A percentile compares a stretch with the other conserved stretches of the same genome.
Conservation (phyloP, 2,113 vertebrate genomes). For the Vombatus ursinus region DNA sequence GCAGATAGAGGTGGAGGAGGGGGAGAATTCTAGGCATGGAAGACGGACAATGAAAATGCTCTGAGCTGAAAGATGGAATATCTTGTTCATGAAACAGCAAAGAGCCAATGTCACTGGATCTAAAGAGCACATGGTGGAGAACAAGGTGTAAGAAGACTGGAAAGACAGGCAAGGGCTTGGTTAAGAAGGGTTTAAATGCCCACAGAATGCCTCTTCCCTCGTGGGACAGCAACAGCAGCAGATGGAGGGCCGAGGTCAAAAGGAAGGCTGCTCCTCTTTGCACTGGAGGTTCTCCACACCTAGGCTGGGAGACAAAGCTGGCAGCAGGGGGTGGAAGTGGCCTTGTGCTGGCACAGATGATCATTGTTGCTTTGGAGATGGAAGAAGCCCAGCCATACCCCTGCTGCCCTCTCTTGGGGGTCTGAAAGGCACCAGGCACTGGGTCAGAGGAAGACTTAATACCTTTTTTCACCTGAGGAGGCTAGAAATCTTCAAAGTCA, state of each 20-base stretch:
- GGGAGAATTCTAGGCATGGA: neutral
- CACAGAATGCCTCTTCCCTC: neutral
- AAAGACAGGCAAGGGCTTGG: neutral
- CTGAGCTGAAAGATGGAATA: neutral
- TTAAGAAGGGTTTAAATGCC: neutral
- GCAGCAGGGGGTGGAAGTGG: neutral
- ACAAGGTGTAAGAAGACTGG: neutral
- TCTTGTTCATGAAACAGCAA: neutral
- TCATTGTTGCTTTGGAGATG: neutral
- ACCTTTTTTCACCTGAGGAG: neutral
- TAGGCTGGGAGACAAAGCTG: neutral
- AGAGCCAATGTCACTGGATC: neutral
- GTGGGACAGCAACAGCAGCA: neutral
- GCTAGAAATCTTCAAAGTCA: neutral
- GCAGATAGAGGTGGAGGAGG: neutral
- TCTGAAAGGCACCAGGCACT: neutral
- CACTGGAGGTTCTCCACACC: neutral
- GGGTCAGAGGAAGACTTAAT: neutral
- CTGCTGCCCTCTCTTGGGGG: neutral
- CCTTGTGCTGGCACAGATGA: neutral
- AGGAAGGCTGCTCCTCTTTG: neutral
- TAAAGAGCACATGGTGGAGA: neutral
- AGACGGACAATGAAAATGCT: neutral
- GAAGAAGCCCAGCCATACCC: neutral
- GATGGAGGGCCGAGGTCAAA: neutral